These are phyloP conservation scores for Cichlasoma orientale DNA, from an alignment of 2,797 vertebrate species.

Conservation along the genomic window DNA sequence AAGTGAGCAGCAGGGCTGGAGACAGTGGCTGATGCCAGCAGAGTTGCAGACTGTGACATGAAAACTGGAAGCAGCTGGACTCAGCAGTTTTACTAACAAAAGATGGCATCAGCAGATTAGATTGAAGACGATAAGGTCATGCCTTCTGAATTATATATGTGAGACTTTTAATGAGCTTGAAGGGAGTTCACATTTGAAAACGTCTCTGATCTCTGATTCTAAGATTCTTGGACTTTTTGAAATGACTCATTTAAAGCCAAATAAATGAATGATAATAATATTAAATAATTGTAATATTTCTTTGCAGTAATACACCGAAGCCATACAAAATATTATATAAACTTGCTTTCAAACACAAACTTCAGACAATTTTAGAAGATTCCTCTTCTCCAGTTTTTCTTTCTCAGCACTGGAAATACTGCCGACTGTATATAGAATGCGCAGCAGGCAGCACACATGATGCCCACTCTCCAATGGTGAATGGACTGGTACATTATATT, in stretches of 20 bases:
- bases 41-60: not conserved
- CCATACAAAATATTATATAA: not conserved
- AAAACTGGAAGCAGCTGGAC: not conserved
- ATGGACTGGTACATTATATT: not conserved
- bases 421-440: not conserved
- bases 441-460: not conserved
- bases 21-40: not conserved
- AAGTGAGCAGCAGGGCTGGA: not conserved
- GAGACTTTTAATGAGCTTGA: not conserved
- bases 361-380: not conserved
- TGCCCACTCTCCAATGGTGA: not conserved
- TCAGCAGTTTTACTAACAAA: slow-evolving; percentile 1
- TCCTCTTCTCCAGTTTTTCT: not conserved
- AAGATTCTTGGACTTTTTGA: not conserved
- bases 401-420: not conserved
- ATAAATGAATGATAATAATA: not conserved
- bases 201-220: not conserved
- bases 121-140: not conserved
- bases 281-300: not conserved
- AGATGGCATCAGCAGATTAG: not conserved
- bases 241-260: not conserved
- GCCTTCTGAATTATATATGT: not conserved
- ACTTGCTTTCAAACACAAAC: not conserved
- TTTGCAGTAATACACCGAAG: not conserved
- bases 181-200: not conserved